A percentile compares a stretch with the other conserved stretches of the same genome.
Evolutionary conservation across 2,113 vertebrate genomes (phyloP).

Genomic region (Casuarius casuarius): DNA sequence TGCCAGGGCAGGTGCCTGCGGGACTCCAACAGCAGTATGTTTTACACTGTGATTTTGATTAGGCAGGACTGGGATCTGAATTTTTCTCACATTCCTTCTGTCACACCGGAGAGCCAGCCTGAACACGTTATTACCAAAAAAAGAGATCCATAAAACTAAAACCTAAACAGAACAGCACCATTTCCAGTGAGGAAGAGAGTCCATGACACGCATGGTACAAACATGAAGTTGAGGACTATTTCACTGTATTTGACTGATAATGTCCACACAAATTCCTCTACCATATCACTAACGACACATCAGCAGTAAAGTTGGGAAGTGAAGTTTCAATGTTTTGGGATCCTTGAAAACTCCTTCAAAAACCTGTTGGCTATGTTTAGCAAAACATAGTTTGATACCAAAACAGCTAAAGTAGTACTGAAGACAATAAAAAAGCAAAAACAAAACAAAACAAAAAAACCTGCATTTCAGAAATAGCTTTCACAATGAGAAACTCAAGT

Average conservation of each 20-base stretch:
- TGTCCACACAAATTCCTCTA: background rate
- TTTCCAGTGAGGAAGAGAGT: background rate
- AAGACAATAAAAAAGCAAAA: background rate
- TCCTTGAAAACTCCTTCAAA: background rate
- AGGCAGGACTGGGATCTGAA: background rate
- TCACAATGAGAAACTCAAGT: background rate
- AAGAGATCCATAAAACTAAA: background rate
- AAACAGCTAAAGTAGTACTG: background rate
- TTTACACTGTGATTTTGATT: background rate
- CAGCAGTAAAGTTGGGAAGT: no score
- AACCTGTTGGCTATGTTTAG: background rate
- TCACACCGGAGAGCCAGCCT: background rate
- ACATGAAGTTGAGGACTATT: background rate
- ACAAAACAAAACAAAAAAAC: background rate
- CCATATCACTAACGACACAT: background rate
- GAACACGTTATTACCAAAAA: background rate
- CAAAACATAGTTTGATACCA: background rate
- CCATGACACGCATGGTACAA: background rate
- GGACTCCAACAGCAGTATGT: background rate
- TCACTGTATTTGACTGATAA: background rate
- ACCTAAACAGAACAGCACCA: rapidly evolving
- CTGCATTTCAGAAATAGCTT: background rate
- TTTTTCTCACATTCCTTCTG: background rate
- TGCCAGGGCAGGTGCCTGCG: background rate
- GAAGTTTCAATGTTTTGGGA: background rate